These are phyloP conservation scores for Tachyglossus aculeatus DNA, from an alignment of 2,797 vertebrate genomes.

Conservation along the genomic window DNA sequence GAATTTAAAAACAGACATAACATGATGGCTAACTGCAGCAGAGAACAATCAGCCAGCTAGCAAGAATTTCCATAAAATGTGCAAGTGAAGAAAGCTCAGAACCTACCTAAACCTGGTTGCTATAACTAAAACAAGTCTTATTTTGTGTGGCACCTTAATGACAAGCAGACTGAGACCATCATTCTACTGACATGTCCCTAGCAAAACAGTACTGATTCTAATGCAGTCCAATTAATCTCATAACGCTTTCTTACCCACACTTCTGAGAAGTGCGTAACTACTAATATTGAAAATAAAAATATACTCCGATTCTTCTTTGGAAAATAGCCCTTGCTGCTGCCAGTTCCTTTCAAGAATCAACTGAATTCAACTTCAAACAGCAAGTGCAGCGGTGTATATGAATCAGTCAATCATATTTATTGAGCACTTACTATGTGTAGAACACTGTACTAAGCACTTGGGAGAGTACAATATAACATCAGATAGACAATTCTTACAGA, in stretches of 20 bases:
- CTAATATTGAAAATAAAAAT: not conserved
- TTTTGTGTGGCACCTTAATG: not conserved
- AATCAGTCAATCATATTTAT: too few relatives aligned
- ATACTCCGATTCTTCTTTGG: not conserved
- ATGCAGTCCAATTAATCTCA: not conserved
- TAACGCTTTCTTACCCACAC: not conserved
- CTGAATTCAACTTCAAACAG: not conserved
- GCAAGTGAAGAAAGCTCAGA: not conserved
- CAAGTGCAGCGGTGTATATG: not conserved
- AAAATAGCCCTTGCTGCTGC: not conserved
- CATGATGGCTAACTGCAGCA: too few relatives aligned
- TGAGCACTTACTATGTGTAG: too few relatives aligned
- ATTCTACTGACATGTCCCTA: not conserved
- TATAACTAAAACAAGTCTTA: not conserved
- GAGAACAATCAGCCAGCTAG: too few relatives aligned
- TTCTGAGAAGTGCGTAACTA: not conserved
- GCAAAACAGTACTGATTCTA: not conserved
- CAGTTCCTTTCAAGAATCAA: not conserved
- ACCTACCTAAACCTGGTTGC: rapidly evolving
- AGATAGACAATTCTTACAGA: not conserved
- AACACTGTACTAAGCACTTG: too few relatives aligned
- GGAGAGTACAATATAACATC: too few relatives aligned
- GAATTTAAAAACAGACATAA: too few relatives aligned
- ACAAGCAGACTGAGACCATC: not conserved
- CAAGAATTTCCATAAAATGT: too few relatives aligned